Evolutionary conservation across 2,797 vertebrate species (phyloP).

Genomic region (Meriones psammophilus): DNA sequence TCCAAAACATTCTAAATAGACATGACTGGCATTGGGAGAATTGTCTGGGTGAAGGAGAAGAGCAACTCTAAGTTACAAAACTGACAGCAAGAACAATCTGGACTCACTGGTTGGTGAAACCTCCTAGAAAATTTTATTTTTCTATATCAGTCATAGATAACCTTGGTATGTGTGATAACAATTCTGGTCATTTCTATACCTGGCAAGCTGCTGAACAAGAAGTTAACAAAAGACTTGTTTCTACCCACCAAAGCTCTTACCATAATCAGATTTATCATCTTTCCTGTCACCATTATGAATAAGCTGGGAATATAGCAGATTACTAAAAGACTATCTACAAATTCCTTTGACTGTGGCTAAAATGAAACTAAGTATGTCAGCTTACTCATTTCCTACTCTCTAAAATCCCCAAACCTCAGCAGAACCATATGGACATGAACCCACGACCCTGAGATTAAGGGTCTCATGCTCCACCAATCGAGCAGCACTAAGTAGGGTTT

Average conservation of each 20-base stretch:
- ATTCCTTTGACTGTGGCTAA: slow-evolving; percentile 56
- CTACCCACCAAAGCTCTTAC: slow-evolving; percentile 65
- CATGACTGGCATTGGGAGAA: slow-evolving; percentile 33
- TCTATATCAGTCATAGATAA: slow-evolving; percentile 50
- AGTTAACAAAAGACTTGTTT: slow-evolving; percentile 79
- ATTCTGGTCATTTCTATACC: slow-evolving; percentile 72
- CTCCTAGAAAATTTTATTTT: slow-evolving; percentile 69
- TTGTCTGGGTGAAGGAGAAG: slow-evolving; percentile 16
- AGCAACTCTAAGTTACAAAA: slow-evolving; percentile 35
- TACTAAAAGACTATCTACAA: slow-evolving; percentile 60
- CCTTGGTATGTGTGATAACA: slow-evolving; percentile 47
- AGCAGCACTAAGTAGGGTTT: no score
- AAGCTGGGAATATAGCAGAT: slow-evolving; percentile 78
- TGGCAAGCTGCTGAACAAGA: slow-evolving; percentile 68
- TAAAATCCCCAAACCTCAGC: slow-evolving; percentile 47
- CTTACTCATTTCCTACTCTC: background rate
- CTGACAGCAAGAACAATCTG: slow-evolving; percentile 35
- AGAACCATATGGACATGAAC: background rate
- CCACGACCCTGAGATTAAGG: no score
- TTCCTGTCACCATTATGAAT: slow-evolving; percentile 75
- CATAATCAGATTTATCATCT: slow-evolving; percentile 70
- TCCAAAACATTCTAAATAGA: background rate
- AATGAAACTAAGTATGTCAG: slow-evolving; percentile 79
- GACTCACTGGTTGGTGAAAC: background rate
- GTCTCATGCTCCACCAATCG: no score